Evolutionary conservation across 2,888 invertebrate genomes (phyloP), one percentile per base, ranked within the genome.

Genomic region (Drosophila paracracens): DNA sequence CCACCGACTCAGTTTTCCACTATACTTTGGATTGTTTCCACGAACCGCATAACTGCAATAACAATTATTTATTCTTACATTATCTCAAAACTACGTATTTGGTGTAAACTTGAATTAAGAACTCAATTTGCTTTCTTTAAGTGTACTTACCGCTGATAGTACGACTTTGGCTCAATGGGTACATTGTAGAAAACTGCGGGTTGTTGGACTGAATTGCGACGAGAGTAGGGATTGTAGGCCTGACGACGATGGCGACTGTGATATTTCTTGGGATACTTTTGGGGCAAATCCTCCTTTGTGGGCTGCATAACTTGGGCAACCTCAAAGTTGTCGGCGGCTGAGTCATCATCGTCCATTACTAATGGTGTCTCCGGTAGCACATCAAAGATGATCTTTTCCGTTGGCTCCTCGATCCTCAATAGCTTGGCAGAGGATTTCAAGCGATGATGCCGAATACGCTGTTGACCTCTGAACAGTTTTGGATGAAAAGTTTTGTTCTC

Each of bases 351-450:
- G 5, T 59, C 60, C 7, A 70, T 31, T 6, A 83, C 74, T 16
- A 91, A 75, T 0, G 91, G 91, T 2, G 82, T 81, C 64, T 86
- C 83, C 11, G 93, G 89, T 62, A 91, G 70, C 21, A 91, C 79
- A 62, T 92, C 93, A 36, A 92, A 92, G 10, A 81, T 76, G 3
- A 92, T 88, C 70, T 88, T 90, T 36, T 91, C 90, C 57, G 74
- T 80, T 58, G 80, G 64, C 52, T 82, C 65, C 40, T 70, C 83
- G 0, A 61, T 64, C 2, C 27, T 29, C 0, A n/a, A 13, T 21
- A 16, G 0, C 21, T 75, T 62, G 33, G 57, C 40, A 33, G 72
- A 66, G 5, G 61, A 67, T 25, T 74, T 74, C 4, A 66, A 75
- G 33, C 79, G 85, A 40, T 83, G 91, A 59, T 88, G 86, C 2